These are phyloP conservation scores for Margarornis squamiger DNA, from an alignment of 2,797 vertebrate genomes.

Conservation along the genomic window DNA sequence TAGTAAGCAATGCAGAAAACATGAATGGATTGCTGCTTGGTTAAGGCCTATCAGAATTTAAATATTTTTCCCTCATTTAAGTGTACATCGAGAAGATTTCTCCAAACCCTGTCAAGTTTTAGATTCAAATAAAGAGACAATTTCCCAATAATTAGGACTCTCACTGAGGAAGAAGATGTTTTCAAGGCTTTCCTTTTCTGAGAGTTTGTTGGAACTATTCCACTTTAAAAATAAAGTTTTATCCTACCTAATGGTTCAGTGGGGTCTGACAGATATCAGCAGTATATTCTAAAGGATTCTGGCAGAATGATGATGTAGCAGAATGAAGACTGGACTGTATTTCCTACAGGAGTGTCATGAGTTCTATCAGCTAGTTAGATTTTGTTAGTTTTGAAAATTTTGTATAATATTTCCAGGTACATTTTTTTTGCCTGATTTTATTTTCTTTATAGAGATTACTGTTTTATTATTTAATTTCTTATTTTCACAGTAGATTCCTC, in stretches of 20 bases:
- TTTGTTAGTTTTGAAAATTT: not conserved
- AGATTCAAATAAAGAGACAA: not conserved
- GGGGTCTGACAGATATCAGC: not conserved
- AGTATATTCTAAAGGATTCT: not conserved
- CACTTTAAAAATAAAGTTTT: not conserved
- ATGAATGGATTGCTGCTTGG: not conserved
- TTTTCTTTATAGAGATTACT: not conserved
- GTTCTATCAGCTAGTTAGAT: not conserved
- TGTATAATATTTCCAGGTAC: not conserved
- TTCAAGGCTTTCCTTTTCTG: not conserved
- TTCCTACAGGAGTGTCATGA: not conserved
- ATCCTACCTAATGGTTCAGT: not conserved
- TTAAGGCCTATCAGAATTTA: not conserved
- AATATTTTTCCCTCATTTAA: not conserved
- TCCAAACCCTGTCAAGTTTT: not conserved
- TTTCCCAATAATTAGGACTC: not conserved
- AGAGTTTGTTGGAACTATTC: not conserved
- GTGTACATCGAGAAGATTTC: not conserved
- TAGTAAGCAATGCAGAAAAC: not conserved
- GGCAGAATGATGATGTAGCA: not conserved
- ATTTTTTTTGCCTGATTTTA: not conserved
- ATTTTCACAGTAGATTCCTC: not conserved
- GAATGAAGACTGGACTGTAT: not conserved
- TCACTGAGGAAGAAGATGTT: not conserved
- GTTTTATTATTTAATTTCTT: not conserved